Base-by-base conservation (phyloP, 2,797 vertebrate species). In the Hephaestus fuliginosus region DNA sequence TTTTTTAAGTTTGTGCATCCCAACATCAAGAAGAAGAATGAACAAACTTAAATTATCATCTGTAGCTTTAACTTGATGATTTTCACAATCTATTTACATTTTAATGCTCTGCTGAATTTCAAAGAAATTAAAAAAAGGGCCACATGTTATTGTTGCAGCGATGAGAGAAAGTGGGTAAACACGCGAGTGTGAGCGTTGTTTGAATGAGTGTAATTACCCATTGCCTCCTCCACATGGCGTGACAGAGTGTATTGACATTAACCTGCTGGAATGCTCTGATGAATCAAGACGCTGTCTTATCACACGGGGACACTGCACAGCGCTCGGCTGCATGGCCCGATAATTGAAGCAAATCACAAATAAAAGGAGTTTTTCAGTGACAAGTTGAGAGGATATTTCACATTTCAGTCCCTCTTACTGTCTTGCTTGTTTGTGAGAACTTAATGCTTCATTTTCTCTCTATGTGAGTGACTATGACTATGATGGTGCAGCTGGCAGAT, bases 171-270 rank as follows among this genome's bases (percentile, higher is more conserved):
- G 58, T 44, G 25, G 44, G 48, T 65, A 64, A 69, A 53, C 70
- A 67, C 1, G 52, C 49, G n/a, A 60, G 65, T 22, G 33, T 7
- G 30, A 65, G 58, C 51, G 48, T 30, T 51, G 55, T 85, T 61
- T 78, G 53, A 89, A 78, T 82, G 28, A 81, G 67, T 20, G 49
- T 81, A 82, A 88, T 78, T 85, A 69, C 63, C 49, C 72, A 30
- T 76, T 71, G 58, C 63, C 58, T 52, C 55, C 70, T 72, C 63
- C 53, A 46, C 57, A 49, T 78, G 56, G 60, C 80, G 28, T 85
- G 80, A 81, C 68, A 81, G 52, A 66, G 41, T 25, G 55, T 74
- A 67, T 87, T 86, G 67, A 83, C 67, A 80, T 75, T 74, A 71
- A 81, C 67, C 15, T 33, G 62, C 41, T 86, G 75, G 80, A 83